Evolutionary conservation across 2,113 vertebrate species (phyloP), one percentile per base, ranked within the genome.

Genomic region (Dissostichus mawsoni): DNA sequence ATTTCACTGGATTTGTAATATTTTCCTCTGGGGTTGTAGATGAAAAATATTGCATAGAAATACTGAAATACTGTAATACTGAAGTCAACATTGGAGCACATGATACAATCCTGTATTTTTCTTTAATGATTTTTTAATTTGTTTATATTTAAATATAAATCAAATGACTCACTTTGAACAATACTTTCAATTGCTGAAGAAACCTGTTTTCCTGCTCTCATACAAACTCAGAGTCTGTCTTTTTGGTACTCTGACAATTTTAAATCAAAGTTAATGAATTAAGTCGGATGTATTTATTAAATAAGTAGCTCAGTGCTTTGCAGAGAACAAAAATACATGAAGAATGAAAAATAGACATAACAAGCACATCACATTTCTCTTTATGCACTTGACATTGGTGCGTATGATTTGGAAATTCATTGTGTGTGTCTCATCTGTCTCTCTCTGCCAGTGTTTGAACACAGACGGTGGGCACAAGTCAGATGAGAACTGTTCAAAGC

Each of bases 401-500:
- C 16, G 64, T 66, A 41, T 47, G 65, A n/a, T 3, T 53, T n/a
- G 11, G 47, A 66, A 50, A 29, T 57, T 50, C 11, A 6, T 16
- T 50, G 25, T 63, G n/a, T 44, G 2, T 25, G n/a, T 77, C n/a
- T 71, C 62, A 14, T 69, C 52, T 58, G 33, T 52, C 20, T 59
- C 48, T 73, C 52, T 20, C 47, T 81, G 59, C 17, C 45, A 16
- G 64, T 45, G 78, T 92, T 93, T 94, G 81, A 93, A 91, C 78
- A 12, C 86, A 79, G 85, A 68, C 5, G 52, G 83, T 84, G 73
- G 81, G 82, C 90, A 65, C 64, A 69, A 41, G 77, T 57, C 87
- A 82, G 78, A 81, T 81, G 79, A 88, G 80, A 63, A 74, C 68
- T 25, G 87, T 92, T 94, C 92, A 94, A 95, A 95, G 94, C 87